These are phyloP conservation scores for Auanema freiburgensis DNA, from an alignment of 2,888 invertebrate genomes.

Conservation along the genomic window DNA sequence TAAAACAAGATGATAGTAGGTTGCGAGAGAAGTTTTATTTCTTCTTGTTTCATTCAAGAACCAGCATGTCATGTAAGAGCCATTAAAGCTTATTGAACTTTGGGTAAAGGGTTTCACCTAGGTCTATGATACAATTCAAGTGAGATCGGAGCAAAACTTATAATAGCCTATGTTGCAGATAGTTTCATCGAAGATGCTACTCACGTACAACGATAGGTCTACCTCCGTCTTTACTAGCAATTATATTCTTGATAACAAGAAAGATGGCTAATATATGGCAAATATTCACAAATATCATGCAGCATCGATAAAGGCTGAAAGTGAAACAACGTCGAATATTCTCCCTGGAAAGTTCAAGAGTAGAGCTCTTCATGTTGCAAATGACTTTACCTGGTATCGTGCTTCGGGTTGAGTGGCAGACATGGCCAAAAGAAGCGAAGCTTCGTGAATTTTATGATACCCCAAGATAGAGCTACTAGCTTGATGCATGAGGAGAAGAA, in stretches of 20 bases:
- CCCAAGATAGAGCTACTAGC: slow-evolving; percentile 63
- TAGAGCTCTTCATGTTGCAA: not conserved
- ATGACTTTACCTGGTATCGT: slow-evolving; percentile 39
- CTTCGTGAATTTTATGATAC: slow-evolving; percentile 63
- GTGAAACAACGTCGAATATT: slow-evolving; percentile 62
- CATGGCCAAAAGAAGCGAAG: slow-evolving; percentile 64
- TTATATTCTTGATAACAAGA: slow-evolving; percentile 47
- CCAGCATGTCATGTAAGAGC: no score
- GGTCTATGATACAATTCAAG: no score
- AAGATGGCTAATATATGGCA: slow-evolving; percentile 55
- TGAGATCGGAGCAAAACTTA: no score
- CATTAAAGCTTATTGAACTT: no score
- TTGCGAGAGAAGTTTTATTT: no score
- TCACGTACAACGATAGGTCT: slow-evolving; percentile 33
- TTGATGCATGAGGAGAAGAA: slow-evolving; percentile 60
- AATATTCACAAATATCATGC: slow-evolving; percentile 63
- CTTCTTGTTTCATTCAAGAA: no score
- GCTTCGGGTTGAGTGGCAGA: slow-evolving; percentile 62
- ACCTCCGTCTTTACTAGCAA: slow-evolving; percentile 41
- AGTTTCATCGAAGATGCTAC: not conserved
- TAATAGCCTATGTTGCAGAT: no score
- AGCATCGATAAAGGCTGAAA: slow-evolving; percentile 55
- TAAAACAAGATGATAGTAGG: no score
- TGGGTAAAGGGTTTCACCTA: no score
- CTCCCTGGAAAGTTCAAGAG: slow-evolving; percentile 44